Evolutionary conservation across 2,113 vertebrate species (phyloP), one percentile per base, ranked within the genome.

Genomic region (Astatoreochromis straeleni): DNA sequence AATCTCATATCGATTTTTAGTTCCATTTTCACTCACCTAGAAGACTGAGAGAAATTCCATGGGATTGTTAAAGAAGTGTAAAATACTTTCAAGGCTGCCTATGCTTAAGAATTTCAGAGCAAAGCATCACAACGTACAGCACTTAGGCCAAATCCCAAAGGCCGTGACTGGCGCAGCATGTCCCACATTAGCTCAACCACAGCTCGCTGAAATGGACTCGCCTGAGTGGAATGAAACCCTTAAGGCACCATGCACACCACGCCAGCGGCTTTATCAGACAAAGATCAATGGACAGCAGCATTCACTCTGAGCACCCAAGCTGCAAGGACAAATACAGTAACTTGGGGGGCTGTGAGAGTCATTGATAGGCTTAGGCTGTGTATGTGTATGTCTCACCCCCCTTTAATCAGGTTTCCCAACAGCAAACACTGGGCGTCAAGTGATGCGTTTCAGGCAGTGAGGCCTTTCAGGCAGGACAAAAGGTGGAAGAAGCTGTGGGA

Each of bases 201-300:
- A 95, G 91, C 95, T 95, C 90, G 90, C 95, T 95, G 94, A 95
- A 95, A 95, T 96, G 95, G 94, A 95, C 95, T 95, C 94, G 95
- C 83, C 96, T 96, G 95, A 96, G 96, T 92, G 91, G 95, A 96
- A 96, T 96, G 95, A 96, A 96, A 94, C 93, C 92, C 96, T 95
- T 92, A 95, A 96, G 95, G 95, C 94, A 92, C 91, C 95, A 84
- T 93, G 94, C 94, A 94, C 95, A 94, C 94, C 93, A 94, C 83
- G 80, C 92, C 90, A 91, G 92, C 91, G 91, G 95, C 95, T 96
- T 95, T 96, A 96, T 96, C 95, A 95, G 93, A 95, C 94, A 92
- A 83, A 95, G 96, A 96, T 96, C 96, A 96, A 95, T 96, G 94
- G 94, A 94, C 88, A 91, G 91, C 94, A 93, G 94, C 93, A 95